Evolutionary conservation across 2,888 invertebrate species (phyloP), one percentile per base, ranked within the genome.

Genomic region (Tetanocera ferruginea): DNA sequence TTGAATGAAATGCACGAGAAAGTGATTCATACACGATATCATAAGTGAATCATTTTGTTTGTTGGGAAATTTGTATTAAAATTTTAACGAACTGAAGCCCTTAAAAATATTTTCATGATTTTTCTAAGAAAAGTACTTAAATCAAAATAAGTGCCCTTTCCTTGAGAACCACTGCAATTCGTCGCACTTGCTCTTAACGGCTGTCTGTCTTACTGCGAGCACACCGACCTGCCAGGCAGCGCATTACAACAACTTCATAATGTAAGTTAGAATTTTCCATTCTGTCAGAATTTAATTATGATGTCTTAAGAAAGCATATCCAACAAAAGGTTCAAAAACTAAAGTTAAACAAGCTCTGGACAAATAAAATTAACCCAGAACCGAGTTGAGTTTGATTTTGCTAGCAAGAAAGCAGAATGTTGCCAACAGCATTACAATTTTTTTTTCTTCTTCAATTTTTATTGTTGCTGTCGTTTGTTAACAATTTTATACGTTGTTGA

Each of bases 231-330:
- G n/a, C 55, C n/a, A 55, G 19, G 23, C 55, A 55, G n/a, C 6
- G 31, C n/a, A 69, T 28, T 49, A n/a, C 19, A 25, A 17, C 51
- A n/a, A 23, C 51, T 69, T 69, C 28, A 51, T 43, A 60, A 8
- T 34, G n/a, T 34, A 31, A n/a, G 31, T 51, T 31, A 52, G 28
- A n/a, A 31, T 70, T 52, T 51, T 60, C 25, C 51, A 34, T 52
- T 37, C 76, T 67, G 69, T 37, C 60, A 69, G 69, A 76, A 67
- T 76, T 76, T 76, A 76, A 76, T 76, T 76, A 76, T 55, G 76
- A 76, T 43, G 55, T 57, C 69, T 76, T 76, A 76, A 76, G 76
- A 76, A 67, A 76, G 19, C 51, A 9, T 11, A 23, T 23, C 34
- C n/a, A n/a, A 64, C 31, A 64, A 60, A 19, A 4, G 23, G 57